A percentile compares a stretch with the other conserved stretches of the same genome.
Conservation (phyloP, 2,797 vertebrate species). For the Scolopax bukidnonensis region DNA sequence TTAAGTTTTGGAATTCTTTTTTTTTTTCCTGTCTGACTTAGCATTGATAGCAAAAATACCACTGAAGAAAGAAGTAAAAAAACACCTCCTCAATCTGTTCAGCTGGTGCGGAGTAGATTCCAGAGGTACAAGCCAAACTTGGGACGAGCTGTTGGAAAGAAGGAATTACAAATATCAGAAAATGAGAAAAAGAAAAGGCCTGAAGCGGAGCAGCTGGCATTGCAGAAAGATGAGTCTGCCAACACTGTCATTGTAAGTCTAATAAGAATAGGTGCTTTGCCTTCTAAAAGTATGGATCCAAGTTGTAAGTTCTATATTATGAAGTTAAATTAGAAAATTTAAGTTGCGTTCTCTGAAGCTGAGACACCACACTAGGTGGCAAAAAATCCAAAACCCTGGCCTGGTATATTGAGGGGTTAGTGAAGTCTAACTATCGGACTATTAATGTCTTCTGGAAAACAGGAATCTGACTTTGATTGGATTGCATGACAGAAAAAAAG, state of each 20-base stretch:
- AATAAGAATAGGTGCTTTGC: not conserved
- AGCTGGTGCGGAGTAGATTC: conserved; percentile 65
- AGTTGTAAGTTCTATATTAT: not conserved
- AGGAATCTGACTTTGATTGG: not conserved
- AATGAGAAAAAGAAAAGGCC: not conserved
- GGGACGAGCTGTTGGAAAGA: conserved; percentile 62
- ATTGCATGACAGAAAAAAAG: not conserved
- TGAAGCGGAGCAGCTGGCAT: not conserved
- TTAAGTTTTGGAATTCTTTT: not conserved
- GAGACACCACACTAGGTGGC: not conserved
- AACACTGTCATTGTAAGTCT: conserved; percentile 36
- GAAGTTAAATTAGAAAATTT: not conserved
- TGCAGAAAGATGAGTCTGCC: conserved; percentile 30
- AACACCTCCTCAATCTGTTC: conserved; percentile 49
- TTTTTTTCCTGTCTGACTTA: not conserved
- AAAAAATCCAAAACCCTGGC: not conserved
- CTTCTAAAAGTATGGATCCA: not conserved
- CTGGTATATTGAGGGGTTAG: not conserved
- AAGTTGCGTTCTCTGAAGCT: not conserved
- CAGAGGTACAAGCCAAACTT: conserved; percentile 79
- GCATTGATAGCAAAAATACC: not conserved
- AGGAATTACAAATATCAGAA: conserved; percentile 46
- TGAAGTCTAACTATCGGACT: not conserved
- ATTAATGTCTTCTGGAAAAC: not conserved
- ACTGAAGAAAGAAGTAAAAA: conserved; percentile 36